These are phyloP conservation scores for Tetraodon nigroviridis DNA, from an alignment of 2,113 vertebrate genomes.

Conservation along the genomic window DNA sequence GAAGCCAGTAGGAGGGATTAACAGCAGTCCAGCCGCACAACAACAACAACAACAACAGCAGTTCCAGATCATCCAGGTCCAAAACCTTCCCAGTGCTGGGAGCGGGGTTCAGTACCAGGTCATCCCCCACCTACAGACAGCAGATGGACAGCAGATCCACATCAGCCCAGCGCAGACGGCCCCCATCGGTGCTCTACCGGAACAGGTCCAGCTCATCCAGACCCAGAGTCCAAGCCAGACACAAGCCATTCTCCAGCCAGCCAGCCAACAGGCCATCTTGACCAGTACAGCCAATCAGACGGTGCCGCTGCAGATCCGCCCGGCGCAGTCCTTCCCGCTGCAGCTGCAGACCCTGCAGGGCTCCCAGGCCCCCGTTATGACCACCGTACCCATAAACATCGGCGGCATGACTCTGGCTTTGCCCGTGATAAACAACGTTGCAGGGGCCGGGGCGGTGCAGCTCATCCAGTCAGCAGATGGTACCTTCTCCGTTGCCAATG, in stretches of 20 bases:
- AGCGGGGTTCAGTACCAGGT: constrained; percentile 96
- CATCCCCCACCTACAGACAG: constrained; percentile 94
- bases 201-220: constrained; percentile 95
- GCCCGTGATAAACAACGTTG: constrained; percentile 91
- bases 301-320: constrained; percentile 92
- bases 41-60: constrained; percentile 74
- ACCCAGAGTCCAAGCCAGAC: constrained; percentile 79
- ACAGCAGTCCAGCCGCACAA: constrained; percentile 53
- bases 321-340: constrained; percentile 91
- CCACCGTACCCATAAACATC: constrained; percentile 94
- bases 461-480: constrained; percentile 85
- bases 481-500: constrained; percentile 89
- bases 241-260: constrained; percentile 83
- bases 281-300: constrained; percentile 86
- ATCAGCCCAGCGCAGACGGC: constrained; percentile 82
- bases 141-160: constrained; percentile 95
- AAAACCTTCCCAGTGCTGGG: constrained; percentile 83
- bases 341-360: constrained; percentile 93
- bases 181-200: constrained; percentile 76
- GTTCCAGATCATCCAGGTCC: constrained; percentile 92
- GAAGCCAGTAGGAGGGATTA: constrained; percentile 71
- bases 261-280: constrained; percentile 77
- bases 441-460: constrained; percentile 83
- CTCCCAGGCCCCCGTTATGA: constrained; percentile 89
- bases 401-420: constrained; percentile 93